Evolutionary conservation across 2,888 invertebrate genomes (phyloP), one percentile per base, ranked within the genome.

Genomic region (Papilio elwesi): DNA sequence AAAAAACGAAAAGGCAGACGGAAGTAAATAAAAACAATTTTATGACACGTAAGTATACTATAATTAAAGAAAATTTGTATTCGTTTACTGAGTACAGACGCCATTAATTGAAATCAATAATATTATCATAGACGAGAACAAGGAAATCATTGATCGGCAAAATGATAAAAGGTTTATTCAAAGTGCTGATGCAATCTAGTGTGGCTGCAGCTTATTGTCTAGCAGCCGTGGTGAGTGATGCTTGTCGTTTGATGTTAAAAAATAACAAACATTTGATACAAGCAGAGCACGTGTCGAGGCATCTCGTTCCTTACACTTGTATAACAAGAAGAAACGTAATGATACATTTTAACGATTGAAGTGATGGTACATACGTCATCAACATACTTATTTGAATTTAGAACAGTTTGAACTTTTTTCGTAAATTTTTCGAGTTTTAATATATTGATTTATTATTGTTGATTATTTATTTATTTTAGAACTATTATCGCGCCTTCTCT

Each of bases 151-250:
- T 68, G 49, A 68, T 68, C 68, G 38, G 59, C 51, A 38, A 68
- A 68, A 51, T 57, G 68, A 68, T 59, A 43, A 68, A 68, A 68
- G 59, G 59, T 59, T 48, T 68, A 68, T 68, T 62, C 59, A 59
- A 59, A 49, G 43, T 38, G 68, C 59, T 68, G 68, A 68, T 68
- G 68, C 36, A 68, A 68, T 62, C 49, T 49, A 57, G 59, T 38
- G 48, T 64, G 38, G 53, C 47, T 64, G 47, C 36, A 48, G 10
- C 59, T n/a, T 13, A 70, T 70, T 70, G 64, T 64, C 64, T 55
- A 36, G 11, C 5, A 47, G 12, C 49, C 12, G 26, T 13, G 64
- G 47, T 65, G 70, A 71, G 49, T 57, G 65, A 53, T 65, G 64
- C 55, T 70, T 53, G 64, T 70, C 51, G 52, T 47, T 57, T 48